Evolutionary conservation across 2,797 vertebrate genomes (phyloP).

Genomic region (Enoplosus armatus): DNA sequence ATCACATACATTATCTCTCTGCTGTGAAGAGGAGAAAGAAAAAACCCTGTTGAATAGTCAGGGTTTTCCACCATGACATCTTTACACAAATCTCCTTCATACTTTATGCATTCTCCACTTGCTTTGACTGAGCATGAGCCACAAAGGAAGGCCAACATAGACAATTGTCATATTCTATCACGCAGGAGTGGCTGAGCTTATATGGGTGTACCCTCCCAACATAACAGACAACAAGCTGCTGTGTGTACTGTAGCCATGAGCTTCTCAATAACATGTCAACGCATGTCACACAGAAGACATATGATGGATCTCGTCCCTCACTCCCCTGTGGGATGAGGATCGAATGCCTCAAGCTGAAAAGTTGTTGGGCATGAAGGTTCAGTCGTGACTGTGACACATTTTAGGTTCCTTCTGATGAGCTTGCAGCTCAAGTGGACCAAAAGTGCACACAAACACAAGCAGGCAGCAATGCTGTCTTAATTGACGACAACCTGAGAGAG

Average conservation of each 20-base stretch:
- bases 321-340: slow-evolving; percentile 9
- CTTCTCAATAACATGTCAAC: slow-evolving; percentile 44
- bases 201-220: neutral
- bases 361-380: slow-evolving; percentile 5
- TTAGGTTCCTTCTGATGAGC: slow-evolving; percentile 6
- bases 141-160: neutral
- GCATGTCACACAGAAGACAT: slow-evolving; percentile 20
- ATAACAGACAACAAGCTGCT: slow-evolving; percentile 21
- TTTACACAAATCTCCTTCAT: neutral
- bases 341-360: slow-evolving; percentile 26
- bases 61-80: slow-evolving; percentile 2
- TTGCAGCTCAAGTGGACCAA: slow-evolving; percentile 17
- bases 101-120: neutral
- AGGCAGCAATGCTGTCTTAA: slow-evolving; percentile 26
- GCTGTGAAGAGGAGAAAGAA: neutral
- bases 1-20: neutral
- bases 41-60: slow-evolving; percentile 9
- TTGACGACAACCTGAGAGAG: slow-evolving; percentile 50
- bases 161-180: slow-evolving; percentile 10
- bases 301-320: slow-evolving; percentile 32
- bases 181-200: slow-evolving; percentile 3
- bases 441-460: slow-evolving; percentile 14
- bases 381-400: neutral
- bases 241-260: neutral
- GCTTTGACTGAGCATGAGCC: slow-evolving; percentile 1